Conservation (phyloP, 1,140 invertebrate species). For the Drosophila nebulosa region DNA sequence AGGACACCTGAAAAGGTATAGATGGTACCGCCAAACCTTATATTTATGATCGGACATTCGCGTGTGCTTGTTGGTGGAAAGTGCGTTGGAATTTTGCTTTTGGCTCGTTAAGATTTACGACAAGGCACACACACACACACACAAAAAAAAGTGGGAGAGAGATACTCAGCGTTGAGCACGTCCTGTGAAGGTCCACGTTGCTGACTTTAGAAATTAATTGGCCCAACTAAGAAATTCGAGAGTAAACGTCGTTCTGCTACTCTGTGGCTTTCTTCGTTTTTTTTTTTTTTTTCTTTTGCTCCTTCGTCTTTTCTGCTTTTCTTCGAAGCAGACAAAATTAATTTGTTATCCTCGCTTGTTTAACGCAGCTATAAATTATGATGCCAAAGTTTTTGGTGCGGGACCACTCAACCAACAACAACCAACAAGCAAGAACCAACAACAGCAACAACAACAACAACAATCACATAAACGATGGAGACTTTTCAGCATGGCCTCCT, state of each 20-base stretch:
- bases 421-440: conserved; percentile 31
- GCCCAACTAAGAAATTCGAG: conserved; percentile 79
- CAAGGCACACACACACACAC: conserved; percentile 45
- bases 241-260: conserved; percentile 67
- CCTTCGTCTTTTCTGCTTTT: conserved; percentile 4
- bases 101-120: conserved; percentile 77
- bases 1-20: not conserved
- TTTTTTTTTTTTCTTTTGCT: conserved; percentile 12
- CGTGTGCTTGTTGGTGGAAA: conserved; percentile 35
- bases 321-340: conserved; percentile 69
- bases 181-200: conserved; percentile 42
- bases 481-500: conserved; percentile 63
- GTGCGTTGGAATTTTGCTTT: conserved; percentile 76
- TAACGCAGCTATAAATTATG: conserved; percentile 80
- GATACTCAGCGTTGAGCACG: conserved; percentile 23
- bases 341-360: conserved; percentile 79
- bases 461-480: conserved; percentile 5
- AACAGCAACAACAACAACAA: conserved; percentile 20
- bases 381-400: conserved; percentile 70
- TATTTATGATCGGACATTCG: conserved; percentile 71
- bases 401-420: conserved; percentile 65
- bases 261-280: conserved; percentile 51
- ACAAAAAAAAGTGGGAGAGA: conserved; percentile 1
- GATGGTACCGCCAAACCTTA: conserved; percentile 37
- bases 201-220: conserved; percentile 79